A percentile compares a stretch with the other conserved stretches of the same genome.
Conservation (phyloP, 2,797 vertebrate species). For the Epinephelus coioides region DNA sequence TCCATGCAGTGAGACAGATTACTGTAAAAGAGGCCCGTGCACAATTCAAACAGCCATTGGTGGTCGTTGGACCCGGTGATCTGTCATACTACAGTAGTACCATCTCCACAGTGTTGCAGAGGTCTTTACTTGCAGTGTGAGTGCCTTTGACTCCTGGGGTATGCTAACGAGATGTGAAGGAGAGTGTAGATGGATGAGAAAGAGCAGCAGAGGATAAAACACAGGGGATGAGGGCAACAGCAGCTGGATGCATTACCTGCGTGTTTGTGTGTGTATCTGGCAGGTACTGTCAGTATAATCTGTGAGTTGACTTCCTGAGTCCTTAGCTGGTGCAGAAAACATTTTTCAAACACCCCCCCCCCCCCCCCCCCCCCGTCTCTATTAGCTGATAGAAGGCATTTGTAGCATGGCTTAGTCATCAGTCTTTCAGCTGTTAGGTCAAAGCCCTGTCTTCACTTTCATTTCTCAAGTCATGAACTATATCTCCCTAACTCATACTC, state of each 20-base stretch:
- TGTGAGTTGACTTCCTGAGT: conserved; percentile 76
- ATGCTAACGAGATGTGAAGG: conserved; percentile 68
- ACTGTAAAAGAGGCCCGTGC: conserved; percentile 3
- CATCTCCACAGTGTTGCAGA: conserved; percentile 41
- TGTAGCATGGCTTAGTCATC: conserved; percentile 81
- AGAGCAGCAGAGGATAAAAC: conserved; percentile 65
- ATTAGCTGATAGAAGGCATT: conserved; percentile 80
- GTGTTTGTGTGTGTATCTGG: conserved; percentile 41
- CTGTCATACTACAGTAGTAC: conserved; percentile 26
- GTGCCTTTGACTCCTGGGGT: conserved; percentile 46
- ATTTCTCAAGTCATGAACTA: conserved; percentile 58
- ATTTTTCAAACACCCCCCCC: conserved; percentile 57
- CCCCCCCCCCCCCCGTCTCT: conserved; percentile 61
- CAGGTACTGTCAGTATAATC: conserved; percentile 46
- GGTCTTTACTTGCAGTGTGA: conserved; percentile 48
- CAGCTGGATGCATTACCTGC: conserved; percentile 54
- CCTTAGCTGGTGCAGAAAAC: conserved; percentile 52
- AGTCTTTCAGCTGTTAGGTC: conserved; percentile 85
- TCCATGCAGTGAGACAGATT: neutral
- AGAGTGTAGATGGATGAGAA: conserved; percentile 66
- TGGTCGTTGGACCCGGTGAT: conserved; percentile 33
- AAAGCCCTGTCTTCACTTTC: conserved; percentile 78
- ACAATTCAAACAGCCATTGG: conserved; percentile 30
- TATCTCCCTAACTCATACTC: conserved; percentile 17
- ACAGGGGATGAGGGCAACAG: conserved; percentile 45